Evolutionary conservation across 2,797 vertebrate genomes (phyloP), one percentile per base, ranked within the genome.

Genomic region (Enteromius radiatus): DNA sequence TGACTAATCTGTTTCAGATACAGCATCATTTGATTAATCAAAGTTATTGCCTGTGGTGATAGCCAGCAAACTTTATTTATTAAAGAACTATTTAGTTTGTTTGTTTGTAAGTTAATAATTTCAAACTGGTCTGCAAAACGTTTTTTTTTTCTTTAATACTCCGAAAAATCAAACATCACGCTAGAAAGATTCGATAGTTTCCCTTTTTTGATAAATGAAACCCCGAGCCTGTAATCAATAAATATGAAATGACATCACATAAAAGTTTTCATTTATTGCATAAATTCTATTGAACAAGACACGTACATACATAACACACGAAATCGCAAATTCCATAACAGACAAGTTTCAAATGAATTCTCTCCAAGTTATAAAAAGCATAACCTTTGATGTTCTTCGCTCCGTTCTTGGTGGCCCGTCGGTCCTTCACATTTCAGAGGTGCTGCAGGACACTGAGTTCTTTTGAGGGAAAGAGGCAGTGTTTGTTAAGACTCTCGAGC

Each of bases 391-490:
- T 88, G 88, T 83, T 86, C 78, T 82, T 86, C 87, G 91, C 92
- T 92, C 91, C 89, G 87, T 91, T 91, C 92, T 89, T 90, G 91
- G 90, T 89, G 93, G 91, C 87, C 91, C 90, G 91, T 93, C 91
- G 90, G 91, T 89, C 91, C 92, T 88, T 92, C 91, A 87, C 90
- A 92, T 89, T 93, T 91, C 92, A 90, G 90, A 82, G 91, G 89
- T 91, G 91, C 92, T 86, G 89, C 92, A 83, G 77, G 85, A 88
- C 91, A 93, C 91, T 74, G 92, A 87, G 92, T 90, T 93, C 91
- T 91, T 90, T 90, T 84, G 90, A 91, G 84, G 90, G 91, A 90
- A 91, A 76, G 52, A 87, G 87, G 90, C 89, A 89, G 92, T 93
- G 91, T 93, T 94, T 92, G 92, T 84, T 45, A 90, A 92, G 89